Base-by-base conservation (phyloP, 2,888 invertebrate genomes). In the Lampropteryx suffumata region DNA sequence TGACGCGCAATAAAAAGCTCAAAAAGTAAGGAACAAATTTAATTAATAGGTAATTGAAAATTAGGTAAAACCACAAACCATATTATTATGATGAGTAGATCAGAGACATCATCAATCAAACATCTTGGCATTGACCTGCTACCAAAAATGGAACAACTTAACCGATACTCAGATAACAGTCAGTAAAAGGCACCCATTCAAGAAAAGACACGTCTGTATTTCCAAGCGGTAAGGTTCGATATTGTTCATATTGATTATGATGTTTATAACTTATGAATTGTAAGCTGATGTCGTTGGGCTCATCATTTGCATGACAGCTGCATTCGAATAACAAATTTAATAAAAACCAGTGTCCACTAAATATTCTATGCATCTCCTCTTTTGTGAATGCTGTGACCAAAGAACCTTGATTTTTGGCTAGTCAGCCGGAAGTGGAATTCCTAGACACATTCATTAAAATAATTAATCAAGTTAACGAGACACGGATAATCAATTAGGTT, bases 261-360 rank as follows among this genome's bases (percentile, higher is more conserved):
- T 21, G 34, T n/a, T 33, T n/a, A 28, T 53, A 53, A 49, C 5
- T 21, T n/a, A n/a, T n/a, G n/a, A n/a, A 72, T 65, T 60, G 53
- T 52, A 59, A 67, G 45, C 76, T 75, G 69, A 56, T 56, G 46
- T 45, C 44, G 59, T 51, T 53, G 58, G 45, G 55, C 50, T 55
- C 47, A 54, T 69, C 69, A 73, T 75, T 71, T 76, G 71, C 59
- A 64, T 68, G 70, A 71, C 72, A 68, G 60, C 71, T 74, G 76
- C 64, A 26, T 56, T 50, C 65, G n/a, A 62, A 34, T 17, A 8
- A n/a, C 17, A 9, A 17, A 1, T 17, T 1, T 4, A 29, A 2
- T 29, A 8, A 6, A 8, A 12, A 12, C 12, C 12, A 28, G 29
- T 11, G 11, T 24, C 24, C 6, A 24, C 3, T 1, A 24, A 24